Evolutionary conservation across 2,113 vertebrate species (phyloP).

Genomic region (Xiphorhynchus elegans): DNA sequence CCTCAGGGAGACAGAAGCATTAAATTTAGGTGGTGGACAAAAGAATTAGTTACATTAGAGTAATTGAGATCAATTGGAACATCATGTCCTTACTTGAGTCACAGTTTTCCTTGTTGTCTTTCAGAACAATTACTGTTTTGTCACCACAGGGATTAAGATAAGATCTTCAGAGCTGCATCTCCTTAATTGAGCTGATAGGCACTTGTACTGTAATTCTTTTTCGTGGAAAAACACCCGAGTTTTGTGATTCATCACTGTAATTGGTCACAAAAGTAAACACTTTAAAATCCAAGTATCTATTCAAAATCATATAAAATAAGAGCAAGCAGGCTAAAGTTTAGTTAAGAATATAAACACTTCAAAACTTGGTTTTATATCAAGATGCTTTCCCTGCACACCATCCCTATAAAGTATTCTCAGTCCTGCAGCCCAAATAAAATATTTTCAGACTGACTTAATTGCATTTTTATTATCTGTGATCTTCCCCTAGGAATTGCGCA

Average conservation of each 20-base stretch:
- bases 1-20: constrained; percentile 52
- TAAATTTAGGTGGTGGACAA: constrained; percentile 70
- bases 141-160: constrained; percentile 63
- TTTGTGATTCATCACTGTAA: background rate
- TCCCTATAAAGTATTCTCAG: background rate
- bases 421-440: background rate
- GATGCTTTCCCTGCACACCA: background rate
- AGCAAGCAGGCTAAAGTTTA: background rate
- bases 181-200: constrained; percentile 10
- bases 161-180: constrained; percentile 36
- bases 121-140: constrained; percentile 67
- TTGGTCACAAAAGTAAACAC: constrained; percentile 29
- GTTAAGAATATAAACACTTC: background rate
- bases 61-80: constrained; percentile 72
- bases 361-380: background rate
- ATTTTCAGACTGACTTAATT: background rate
- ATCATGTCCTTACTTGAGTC: constrained; percentile 40
- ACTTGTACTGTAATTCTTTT: background rate
- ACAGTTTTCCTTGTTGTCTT: constrained; percentile 36
- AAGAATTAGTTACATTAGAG: constrained; percentile 69
- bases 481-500: background rate
- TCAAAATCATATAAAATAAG: background rate
- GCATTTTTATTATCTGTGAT: background rate
- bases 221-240: background rate
- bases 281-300: background rate